These are phyloP conservation scores for Elgaria multicarinata DNA, from an alignment of 2,113 vertebrate genomes.

Conservation along the genomic window DNA sequence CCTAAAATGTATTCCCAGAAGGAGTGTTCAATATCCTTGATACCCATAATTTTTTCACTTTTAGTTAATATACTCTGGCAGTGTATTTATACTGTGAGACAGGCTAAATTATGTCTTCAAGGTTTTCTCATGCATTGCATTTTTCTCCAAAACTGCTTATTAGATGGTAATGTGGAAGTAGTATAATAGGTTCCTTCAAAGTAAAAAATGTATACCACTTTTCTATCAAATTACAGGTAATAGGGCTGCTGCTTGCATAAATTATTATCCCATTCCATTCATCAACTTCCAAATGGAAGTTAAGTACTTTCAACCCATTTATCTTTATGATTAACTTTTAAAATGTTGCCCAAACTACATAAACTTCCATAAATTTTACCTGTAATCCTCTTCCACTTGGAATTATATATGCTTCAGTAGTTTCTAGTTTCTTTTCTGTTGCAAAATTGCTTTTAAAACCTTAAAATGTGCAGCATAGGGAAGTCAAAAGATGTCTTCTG, in stretches of 20 bases:
- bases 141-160: constrained; percentile 36
- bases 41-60: constrained; percentile 23
- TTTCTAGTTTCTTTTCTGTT: constrained; percentile 9
- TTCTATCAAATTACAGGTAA: constrained; percentile 28
- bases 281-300: constrained; percentile 25
- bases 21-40: constrained; percentile 5
- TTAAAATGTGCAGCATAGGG: constrained; percentile 1
- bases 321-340: constrained; percentile 30
- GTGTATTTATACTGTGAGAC: constrained; percentile 26
- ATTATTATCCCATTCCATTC: constrained; percentile 17
- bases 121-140: constrained; percentile 24
- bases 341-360: constrained; percentile 22
- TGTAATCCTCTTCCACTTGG: neutral
- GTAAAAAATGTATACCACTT: constrained; percentile 13
- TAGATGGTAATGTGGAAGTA: constrained; percentile 28
- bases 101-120: constrained; percentile 23
- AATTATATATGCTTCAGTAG: constrained; percentile 1
- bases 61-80: constrained; percentile 38
- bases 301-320: constrained; percentile 26
- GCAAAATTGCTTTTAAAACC: neutral
- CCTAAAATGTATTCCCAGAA: constrained; percentile 3
- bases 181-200: constrained; percentile 33
- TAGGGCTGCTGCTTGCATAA: constrained; percentile 28
- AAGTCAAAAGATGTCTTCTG: neutral
- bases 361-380: constrained; percentile 15